Base-by-base conservation (phyloP, 1,140 invertebrate species). In the Pachypsylla venusta region DNA sequence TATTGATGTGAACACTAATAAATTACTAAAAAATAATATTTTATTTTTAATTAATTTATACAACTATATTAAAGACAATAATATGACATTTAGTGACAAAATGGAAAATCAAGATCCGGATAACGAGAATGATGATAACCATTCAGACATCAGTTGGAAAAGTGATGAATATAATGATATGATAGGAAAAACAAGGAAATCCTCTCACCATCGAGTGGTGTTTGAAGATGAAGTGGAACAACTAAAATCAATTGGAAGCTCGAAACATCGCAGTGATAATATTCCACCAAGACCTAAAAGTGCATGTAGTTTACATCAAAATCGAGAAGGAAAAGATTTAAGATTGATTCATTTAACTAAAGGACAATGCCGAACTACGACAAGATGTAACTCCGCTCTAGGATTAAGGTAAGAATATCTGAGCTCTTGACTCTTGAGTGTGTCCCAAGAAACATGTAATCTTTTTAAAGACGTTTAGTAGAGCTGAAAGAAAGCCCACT, bases 321-420 rank as follows among this genome's bases (percentile, higher is more conserved):
- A 39, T 5, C 13, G 16, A 22, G 56, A 57, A 14, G 42, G 42
- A 4, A 48, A 48, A 22, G 42, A 19, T n/a, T 48, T 22, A 5
- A 10, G 56, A 16, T 26, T 57, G 56, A 16, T 20, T 14, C 25
- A 26, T 57, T 22, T 57, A 19, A 57, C 56, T 10, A 2, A 40
- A 4, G 42, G 48, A 12, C 40, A 59, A 22, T 3, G 16, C 13
- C 30, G 22, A 25, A 28, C 58, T 1, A 13, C 48, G 5, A 54
- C 42, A 10, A 22, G 58, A 3, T 59, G 58, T 54, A 3, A 59
- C 20, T 59, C 58, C 14, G 58, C 58, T 25, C 58, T 59, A 16
- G 58, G 58, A 14, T 14, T 59, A 3, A 59, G 58, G 58, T 59
- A 13, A 58, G 30, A 57, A 28, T 30, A n/a, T n/a, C n/a, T n/a